phyloP scores from a whole-genome alignment of 2,888 invertebrate genomes.

The Morpho deidamia region DNA sequence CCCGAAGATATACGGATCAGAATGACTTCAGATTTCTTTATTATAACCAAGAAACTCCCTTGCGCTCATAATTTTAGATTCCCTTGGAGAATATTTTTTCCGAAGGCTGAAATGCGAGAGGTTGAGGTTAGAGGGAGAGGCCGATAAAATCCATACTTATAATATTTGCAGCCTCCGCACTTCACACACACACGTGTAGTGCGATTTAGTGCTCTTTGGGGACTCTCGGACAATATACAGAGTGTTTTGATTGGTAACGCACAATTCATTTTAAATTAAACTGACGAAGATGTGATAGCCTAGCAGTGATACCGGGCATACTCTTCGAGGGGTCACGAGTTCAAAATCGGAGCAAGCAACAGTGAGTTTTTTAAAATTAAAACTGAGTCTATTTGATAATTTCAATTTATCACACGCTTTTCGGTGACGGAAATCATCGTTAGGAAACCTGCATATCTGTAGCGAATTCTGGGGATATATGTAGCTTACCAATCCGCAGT shows the following conservation, averaged over 20 bases:
- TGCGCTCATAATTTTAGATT: slow-evolving; percentile 65
- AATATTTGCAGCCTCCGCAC: slow-evolving; percentile 75
- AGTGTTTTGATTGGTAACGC: slow-evolving; percentile 27
- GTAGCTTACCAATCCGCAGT: too few species aligned
- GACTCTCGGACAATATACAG: slow-evolving; percentile 61
- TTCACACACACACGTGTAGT: slow-evolving; percentile 53
- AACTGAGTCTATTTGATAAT: too few species aligned
- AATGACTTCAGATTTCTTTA: slow-evolving; percentile 60
- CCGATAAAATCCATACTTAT: slow-evolving; percentile 76
- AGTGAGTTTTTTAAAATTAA: too few species aligned
- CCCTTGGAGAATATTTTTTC: slow-evolving; percentile 67
- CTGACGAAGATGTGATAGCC: too few species aligned
- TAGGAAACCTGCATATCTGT: too few species aligned
- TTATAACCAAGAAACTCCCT: slow-evolving; percentile 48
- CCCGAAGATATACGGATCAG: neutral
- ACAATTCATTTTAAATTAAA: neutral
- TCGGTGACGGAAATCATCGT: too few species aligned
- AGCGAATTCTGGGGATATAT: too few species aligned
- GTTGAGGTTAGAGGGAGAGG: slow-evolving; percentile 46
- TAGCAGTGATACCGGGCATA: too few species aligned
- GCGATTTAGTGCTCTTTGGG: slow-evolving; percentile 69
- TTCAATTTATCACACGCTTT: too few species aligned
- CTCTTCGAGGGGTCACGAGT: too few species aligned
- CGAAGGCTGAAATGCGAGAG: slow-evolving; percentile 46
- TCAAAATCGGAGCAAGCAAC: too few species aligned